These are phyloP conservation scores for Eilema depressum DNA, from an alignment of 2,888 invertebrate species.

Conservation along the genomic window DNA sequence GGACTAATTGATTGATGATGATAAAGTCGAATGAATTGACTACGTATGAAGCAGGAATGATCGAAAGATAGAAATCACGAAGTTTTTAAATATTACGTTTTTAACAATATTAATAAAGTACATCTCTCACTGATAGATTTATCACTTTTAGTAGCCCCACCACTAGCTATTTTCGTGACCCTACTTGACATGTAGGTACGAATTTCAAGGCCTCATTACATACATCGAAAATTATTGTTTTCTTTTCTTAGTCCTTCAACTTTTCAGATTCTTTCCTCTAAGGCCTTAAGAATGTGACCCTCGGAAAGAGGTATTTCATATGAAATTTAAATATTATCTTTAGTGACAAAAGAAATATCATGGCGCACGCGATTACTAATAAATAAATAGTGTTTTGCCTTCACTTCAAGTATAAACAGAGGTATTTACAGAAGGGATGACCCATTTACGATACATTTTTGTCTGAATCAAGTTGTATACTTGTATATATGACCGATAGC, in stretches of 20 bases:
- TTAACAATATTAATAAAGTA: constrained; percentile 6
- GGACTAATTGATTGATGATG: background rate
- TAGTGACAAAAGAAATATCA: background rate
- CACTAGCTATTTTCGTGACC: background rate
- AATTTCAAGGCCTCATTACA: background rate
- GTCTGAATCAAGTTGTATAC: background rate
- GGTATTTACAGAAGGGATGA: background rate
- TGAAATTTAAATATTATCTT: background rate
- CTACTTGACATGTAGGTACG: background rate
- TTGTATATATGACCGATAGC: background rate
- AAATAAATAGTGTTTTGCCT: background rate
- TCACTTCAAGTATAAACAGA: background rate
- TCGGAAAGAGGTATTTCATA: background rate
- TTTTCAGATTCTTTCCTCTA: background rate
- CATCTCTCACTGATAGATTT: constrained; percentile 18
- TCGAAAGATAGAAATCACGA: background rate
- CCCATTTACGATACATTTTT: background rate
- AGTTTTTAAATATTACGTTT: constrained; percentile 2
- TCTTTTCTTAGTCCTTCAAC: background rate
- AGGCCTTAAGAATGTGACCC: background rate
- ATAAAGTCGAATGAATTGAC: background rate
- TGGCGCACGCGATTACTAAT: background rate
- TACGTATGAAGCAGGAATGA: constrained; percentile 1
- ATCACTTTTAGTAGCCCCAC: constrained; percentile 18
- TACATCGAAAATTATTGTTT: background rate